These are phyloP conservation scores for Drosophila paracracens DNA, from an alignment of 2,888 invertebrate species.

Conservation along the genomic window DNA sequence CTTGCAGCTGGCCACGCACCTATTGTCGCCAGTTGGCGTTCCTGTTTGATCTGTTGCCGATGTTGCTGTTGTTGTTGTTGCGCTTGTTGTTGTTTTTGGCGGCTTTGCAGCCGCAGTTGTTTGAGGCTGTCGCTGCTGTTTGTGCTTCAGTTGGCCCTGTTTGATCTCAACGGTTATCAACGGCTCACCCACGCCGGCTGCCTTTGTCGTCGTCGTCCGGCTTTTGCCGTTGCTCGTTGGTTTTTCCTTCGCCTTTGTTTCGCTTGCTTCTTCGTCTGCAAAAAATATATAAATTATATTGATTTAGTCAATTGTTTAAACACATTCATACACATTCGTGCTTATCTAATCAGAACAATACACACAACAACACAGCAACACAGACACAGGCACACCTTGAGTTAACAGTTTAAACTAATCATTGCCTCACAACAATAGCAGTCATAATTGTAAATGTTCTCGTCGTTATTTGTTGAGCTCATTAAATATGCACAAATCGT, in stretches of 20 bases:
- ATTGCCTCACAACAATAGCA: slow-evolving; percentile 5
- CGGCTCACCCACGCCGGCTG: slow-evolving; percentile 31
- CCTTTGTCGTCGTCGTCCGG: slow-evolving; percentile 29
- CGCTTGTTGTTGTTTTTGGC: slow-evolving; percentile 9
- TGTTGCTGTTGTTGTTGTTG: slow-evolving; percentile 17
- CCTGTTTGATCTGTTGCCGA: slow-evolving; percentile 9
- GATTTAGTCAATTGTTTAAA: slow-evolving; percentile 19
- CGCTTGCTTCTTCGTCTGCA: slow-evolving; percentile 74
- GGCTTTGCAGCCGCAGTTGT: slow-evolving; percentile 52
- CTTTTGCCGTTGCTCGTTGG: slow-evolving; percentile 26
- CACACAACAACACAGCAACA: slow-evolving; percentile 10
- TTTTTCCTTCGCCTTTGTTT: slow-evolving; percentile 33
- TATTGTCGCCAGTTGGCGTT: slow-evolving; percentile 40
- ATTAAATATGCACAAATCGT: slow-evolving; percentile 39
- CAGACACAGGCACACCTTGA: slow-evolving; percentile 1
- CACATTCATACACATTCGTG: slow-evolving; percentile 22
- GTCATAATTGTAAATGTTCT: slow-evolving; percentile 18
- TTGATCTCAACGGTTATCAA: slow-evolving; percentile 67
- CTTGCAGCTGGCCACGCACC: slow-evolving; percentile 43
- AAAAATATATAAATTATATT: slow-evolving; percentile 31
- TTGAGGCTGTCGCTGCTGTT: slow-evolving; percentile 23
- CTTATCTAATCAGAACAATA: slow-evolving; percentile 54
- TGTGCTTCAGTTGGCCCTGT: slow-evolving; percentile 51
- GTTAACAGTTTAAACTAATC: slow-evolving; percentile 27
- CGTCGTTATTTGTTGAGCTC: slow-evolving; percentile 31